Conservation (phyloP, 1,140 invertebrate species). For the Saxidomus purpurata region DNA sequence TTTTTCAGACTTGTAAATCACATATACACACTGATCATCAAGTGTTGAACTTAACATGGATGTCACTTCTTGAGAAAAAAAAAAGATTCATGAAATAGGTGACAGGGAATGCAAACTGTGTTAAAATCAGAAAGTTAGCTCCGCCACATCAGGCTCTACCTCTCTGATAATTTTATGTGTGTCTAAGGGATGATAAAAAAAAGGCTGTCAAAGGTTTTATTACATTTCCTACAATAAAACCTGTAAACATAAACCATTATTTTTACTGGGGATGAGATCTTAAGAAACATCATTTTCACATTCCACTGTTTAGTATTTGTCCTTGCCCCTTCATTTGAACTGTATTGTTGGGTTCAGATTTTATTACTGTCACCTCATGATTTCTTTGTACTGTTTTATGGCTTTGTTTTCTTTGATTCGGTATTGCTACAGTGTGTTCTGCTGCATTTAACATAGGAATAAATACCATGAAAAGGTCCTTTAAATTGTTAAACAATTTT, state of each 20-base stretch:
- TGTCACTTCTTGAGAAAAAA: too few relatives aligned
- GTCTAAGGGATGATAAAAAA: too few relatives aligned
- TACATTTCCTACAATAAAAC: too few relatives aligned
- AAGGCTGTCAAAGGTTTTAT: too few relatives aligned
- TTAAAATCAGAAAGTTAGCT: too few relatives aligned
- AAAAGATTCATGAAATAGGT: too few relatives aligned
- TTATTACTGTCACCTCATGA: background rate
- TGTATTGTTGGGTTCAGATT: slow-evolving; percentile 8
- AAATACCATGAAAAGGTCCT: background rate
- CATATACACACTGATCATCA: too few relatives aligned
- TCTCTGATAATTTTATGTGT: too few relatives aligned
- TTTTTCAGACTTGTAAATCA: too few relatives aligned
- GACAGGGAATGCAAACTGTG: too few relatives aligned
- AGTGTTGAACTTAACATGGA: too few relatives aligned
- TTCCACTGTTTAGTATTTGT: background rate
- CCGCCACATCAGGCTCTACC: too few relatives aligned
- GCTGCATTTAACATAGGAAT: background rate
- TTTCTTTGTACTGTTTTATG: slow-evolving; percentile 2
- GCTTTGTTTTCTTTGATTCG: background rate
- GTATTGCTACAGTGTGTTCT: background rate
- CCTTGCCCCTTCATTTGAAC: background rate
- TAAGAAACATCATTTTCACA: background rate
- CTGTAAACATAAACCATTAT: background rate
- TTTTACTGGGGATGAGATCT: background rate
- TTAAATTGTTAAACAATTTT: background rate